A percentile compares a stretch with the other conserved stretches of the same genome.
phyloP scores from a whole-genome alignment of 2,888 invertebrate species.

The Dolichomitus sp. region DNA sequence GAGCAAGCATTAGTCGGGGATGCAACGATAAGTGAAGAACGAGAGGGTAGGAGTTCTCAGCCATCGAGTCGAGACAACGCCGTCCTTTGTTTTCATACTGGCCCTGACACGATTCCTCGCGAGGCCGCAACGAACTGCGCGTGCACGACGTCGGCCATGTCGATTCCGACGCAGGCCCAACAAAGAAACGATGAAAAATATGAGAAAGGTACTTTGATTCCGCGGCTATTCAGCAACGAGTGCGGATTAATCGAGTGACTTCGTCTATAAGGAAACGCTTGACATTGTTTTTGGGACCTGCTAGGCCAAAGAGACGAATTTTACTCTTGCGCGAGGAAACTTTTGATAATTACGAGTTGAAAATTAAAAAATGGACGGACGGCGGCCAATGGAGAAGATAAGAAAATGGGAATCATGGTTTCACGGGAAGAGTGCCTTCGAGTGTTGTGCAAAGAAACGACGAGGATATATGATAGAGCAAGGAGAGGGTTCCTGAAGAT shows the following conservation, averaged over 20 bases:
- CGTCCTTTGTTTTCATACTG: slow-evolving; percentile 61
- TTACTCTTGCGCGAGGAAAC: neutral
- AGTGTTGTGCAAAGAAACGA: slow-evolving; percentile 62
- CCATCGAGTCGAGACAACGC: slow-evolving; percentile 26
- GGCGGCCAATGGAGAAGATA: neutral
- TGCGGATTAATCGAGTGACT: neutral
- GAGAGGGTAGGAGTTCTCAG: slow-evolving; percentile 6
- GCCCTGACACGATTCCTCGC: slow-evolving; percentile 60
- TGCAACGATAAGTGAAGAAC: slow-evolving; percentile 13
- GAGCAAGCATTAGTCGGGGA: slow-evolving; percentile 3
- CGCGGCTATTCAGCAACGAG: neutral
- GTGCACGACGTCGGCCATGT: slow-evolving; percentile 19
- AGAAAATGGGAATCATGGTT: slow-evolving; percentile 36
- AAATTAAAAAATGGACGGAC: neutral
- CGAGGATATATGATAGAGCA: slow-evolving; percentile 28
- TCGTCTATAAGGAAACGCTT: too few species aligned
- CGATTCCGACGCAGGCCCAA: neutral
- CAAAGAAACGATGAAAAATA: neutral
- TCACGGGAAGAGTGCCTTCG: slow-evolving; percentile 74
- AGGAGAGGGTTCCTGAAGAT: slow-evolving; percentile 20
- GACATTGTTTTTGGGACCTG: neutral
- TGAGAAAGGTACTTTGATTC: neutral
- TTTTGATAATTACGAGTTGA: neutral
- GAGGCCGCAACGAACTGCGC: slow-evolving; percentile 22
- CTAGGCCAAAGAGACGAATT: neutral